Conservation (phyloP, 2,797 vertebrate genomes). For the Molothrus ater region DNA sequence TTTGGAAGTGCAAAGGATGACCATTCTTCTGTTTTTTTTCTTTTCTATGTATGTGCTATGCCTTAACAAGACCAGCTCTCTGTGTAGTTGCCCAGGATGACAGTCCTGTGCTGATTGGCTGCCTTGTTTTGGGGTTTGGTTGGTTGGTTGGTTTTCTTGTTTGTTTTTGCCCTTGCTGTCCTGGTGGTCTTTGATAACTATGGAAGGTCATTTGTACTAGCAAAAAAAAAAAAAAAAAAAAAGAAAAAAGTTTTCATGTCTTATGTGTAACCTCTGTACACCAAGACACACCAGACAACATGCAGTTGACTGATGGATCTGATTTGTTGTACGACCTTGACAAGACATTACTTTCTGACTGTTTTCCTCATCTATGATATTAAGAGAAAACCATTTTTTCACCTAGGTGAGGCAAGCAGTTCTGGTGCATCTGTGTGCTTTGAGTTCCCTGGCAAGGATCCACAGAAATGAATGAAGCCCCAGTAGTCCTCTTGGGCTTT, state of each 20-base stretch:
- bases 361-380: not conserved
- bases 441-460: not conserved
- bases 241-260: not conserved
- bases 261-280: not conserved
- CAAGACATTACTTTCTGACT: not conserved
- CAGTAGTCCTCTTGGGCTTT: not conserved
- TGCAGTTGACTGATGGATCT: not conserved
- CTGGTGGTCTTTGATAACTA: not conserved
- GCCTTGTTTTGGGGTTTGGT: not conserved
- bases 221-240: not conserved
- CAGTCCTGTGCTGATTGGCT: not conserved
- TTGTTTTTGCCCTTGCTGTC: not conserved
- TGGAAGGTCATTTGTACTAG: not conserved
- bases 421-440: not conserved
- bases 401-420: not conserved
- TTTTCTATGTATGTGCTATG: not conserved
- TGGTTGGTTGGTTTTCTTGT: not conserved
- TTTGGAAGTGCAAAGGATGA: not conserved
- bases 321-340: not conserved
- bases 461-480: not conserved
- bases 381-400: not conserved
- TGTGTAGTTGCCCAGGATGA: not conserved
- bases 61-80: not conserved
- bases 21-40: not conserved
- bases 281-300: fast-evolving